Conservation (phyloP, 2,888 invertebrate genomes). For the Clistopyga incitator region DNA sequence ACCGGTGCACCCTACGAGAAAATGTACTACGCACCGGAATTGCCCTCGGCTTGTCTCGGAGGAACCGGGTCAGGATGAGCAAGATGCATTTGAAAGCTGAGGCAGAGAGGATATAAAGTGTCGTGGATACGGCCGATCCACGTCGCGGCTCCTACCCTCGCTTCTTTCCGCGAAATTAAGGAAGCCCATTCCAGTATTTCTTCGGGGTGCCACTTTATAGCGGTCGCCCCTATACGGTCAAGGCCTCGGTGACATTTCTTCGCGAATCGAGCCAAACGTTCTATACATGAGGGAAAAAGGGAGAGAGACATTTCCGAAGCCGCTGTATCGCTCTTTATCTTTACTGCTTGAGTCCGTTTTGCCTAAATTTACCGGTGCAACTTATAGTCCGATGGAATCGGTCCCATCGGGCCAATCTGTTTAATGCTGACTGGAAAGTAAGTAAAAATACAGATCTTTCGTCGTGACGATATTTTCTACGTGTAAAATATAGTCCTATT, state of each 20-base stretch:
- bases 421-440: background rate
- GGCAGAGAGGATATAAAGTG: conserved; percentile 34
- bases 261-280: conserved; percentile 44
- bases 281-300: conserved; percentile 3
- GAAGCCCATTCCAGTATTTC: conserved; percentile 72
- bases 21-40: conserved; percentile 57
- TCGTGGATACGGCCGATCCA: conserved; percentile 36
- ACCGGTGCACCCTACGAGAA: conserved; percentile 63
- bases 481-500: too few relatives aligned
- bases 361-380: conserved; percentile 38
- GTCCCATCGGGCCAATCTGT: conserved; percentile 13
- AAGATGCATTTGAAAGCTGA: conserved; percentile 30
- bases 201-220: conserved; percentile 73
- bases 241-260: conserved; percentile 73
- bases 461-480: too few relatives aligned
- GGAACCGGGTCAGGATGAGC: conserved; percentile 26
- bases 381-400: background rate
- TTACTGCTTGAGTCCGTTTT: conserved; percentile 32
- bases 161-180: conserved; percentile 71
- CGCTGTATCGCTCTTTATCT: conserved; percentile 64
- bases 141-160: conserved; percentile 49
- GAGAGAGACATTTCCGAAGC: conserved; percentile 64
- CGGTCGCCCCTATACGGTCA: conserved; percentile 73
- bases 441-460: background rate
- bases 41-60: conserved; percentile 31